phyloP scores from a whole-genome alignment of 2,888 invertebrate genomes.

The Tetrapedia diversipes region DNA sequence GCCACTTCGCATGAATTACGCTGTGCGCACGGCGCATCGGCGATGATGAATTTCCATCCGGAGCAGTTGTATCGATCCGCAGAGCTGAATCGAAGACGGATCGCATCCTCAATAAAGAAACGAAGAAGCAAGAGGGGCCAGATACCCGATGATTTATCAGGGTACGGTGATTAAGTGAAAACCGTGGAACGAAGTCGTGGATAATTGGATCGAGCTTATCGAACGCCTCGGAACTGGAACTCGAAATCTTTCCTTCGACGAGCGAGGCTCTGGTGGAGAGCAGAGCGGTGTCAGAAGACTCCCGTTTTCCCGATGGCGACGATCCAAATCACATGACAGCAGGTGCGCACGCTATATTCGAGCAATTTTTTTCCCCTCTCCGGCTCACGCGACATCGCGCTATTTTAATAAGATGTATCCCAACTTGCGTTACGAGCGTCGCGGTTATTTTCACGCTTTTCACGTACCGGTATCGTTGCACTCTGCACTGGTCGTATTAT shows the following conservation, averaged over 20 bases:
- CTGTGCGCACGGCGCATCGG: not conserved
- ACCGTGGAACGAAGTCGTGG: not conserved
- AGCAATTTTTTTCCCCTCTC: constrained; percentile 46
- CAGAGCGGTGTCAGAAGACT: constrained; percentile 5
- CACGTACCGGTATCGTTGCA: constrained; percentile 25
- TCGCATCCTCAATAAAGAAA: not conserved
- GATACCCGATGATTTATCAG: constrained; percentile 6
- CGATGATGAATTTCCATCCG: constrained; percentile 2
- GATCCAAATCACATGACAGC: constrained; percentile 66
- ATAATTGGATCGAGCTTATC: constrained; percentile 22
- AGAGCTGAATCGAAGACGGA: constrained; percentile 5
- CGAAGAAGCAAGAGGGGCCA: not conserved
- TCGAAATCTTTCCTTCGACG: constrained; percentile 43
- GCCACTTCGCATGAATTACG: constrained; percentile 1
- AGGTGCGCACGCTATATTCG: constrained; percentile 53
- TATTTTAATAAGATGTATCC: constrained; percentile 65
- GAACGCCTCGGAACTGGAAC: constrained; percentile 9
- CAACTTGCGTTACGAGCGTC: constrained; percentile 50
- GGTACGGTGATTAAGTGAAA: constrained; percentile 2
- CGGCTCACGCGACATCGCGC: constrained; percentile 54
- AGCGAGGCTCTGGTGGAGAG: constrained; percentile 6
- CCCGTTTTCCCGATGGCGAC: constrained; percentile 52
- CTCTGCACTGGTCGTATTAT: not conserved
- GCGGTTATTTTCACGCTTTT: constrained; percentile 60
- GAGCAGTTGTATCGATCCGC: not conserved